These are phyloP conservation scores for Lissocephala sabroskyi DNA, from an alignment of 2,888 invertebrate genomes.

Conservation along the genomic window DNA sequence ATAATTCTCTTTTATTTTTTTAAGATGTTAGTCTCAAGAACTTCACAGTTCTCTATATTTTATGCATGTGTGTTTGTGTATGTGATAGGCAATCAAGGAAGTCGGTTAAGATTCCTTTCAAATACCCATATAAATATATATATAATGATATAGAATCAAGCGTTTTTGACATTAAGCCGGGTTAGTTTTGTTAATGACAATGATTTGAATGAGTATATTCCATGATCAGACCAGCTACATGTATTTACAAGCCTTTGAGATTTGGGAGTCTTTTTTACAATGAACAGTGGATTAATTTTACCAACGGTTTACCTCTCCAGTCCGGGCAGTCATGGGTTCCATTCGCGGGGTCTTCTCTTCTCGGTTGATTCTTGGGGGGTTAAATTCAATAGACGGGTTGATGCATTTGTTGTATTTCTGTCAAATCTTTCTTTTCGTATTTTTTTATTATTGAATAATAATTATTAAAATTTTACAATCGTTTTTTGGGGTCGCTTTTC, in stretches of 20 bases:
- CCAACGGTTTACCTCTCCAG: conserved; percentile 21
- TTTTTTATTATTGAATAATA: conserved; percentile 62
- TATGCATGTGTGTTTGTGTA: conserved; percentile 7
- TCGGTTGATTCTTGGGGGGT: neutral
- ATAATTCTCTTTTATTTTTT: conserved; percentile 32
- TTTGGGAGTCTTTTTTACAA: conserved; percentile 1
- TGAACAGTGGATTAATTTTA: neutral
- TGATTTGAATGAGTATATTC: neutral
- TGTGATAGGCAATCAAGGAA: too few species aligned
- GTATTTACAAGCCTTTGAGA: conserved; percentile 1
- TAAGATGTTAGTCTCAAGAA: conserved; percentile 8
- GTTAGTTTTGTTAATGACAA: neutral
- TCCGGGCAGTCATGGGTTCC: neutral
- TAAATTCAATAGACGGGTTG: conserved; percentile 1
- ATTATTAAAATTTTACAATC: conserved; percentile 63
- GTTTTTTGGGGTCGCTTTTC: conserved; percentile 13
- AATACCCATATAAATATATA: too few species aligned
- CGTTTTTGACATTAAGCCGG: neutral
- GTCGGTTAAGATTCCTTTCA: too few species aligned
- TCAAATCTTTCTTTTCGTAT: conserved; percentile 50
- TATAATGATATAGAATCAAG: too few species aligned
- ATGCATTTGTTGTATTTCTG: conserved; percentile 35
- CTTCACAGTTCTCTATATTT: neutral
- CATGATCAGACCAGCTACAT: neutral
- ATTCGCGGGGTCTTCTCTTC: neutral